Evolutionary conservation across 2,113 vertebrate genomes (phyloP), one percentile per base, ranked within the genome.

Genomic region (Suncus etruscus): DNA sequence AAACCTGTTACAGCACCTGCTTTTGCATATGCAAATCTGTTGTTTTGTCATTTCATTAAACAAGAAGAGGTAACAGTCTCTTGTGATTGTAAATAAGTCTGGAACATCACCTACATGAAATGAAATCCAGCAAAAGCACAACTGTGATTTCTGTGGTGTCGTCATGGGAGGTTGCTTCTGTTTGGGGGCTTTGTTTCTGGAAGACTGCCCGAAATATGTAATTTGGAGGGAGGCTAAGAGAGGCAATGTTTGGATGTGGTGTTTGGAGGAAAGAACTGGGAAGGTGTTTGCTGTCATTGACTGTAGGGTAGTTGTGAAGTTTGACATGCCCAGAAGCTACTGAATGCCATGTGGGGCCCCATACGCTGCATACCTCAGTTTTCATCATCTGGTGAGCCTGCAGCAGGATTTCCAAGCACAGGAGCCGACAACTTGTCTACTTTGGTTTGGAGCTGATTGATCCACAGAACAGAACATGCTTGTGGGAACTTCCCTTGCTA

Each of bases 1-100:
- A 98, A 99, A 99, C 98, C 98, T 99, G 98, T 99, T 99, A 98
- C 94, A 98, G 97, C 99, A 99, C 98, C 99, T 99, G 98, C 97
- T 98, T 98, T 98, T 98, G 95, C 97, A 98, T 98, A 98, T 98
- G 98, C 98, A 99, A 98, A 99, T 99, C 98, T 99, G 98, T 98
- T 98, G 97, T 98, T 99, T 98, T 99, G 98, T 98, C 98, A 98
- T 99, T 98, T 99, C 98, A 98, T 99, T 99, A 98, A 98, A 97
- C 97, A 98, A 96, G 96, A 96, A 95, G 96, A 95, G 92, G 95
- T 96, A 96, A 85, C 80, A 81, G 97, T 98, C 98, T 98, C 98
- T 98, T 20, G 97, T 98, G 98, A 97, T 98, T 91, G 50, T 97
- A 96, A 98, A 98, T 97, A 97, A 97, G 97, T 97, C 97, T 98